Evolutionary conservation across 64 coral and sea anemone species (phyloP), one percentile per base, ranked within the genome.

Genomic region (Platygyra sinensis): DNA sequence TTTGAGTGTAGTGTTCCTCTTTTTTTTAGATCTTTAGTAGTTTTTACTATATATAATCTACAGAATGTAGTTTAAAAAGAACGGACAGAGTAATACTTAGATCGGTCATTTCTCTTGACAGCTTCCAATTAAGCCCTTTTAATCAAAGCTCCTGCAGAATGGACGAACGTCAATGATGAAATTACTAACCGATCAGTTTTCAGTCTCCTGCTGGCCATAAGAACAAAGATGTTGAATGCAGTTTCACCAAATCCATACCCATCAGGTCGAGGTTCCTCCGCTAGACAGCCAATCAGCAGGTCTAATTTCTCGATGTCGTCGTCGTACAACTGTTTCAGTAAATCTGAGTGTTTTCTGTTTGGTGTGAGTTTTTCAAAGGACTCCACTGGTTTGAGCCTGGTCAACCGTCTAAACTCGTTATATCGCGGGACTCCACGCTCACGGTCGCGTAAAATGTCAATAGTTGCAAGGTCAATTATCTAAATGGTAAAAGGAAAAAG

Each of bases 201-300:
- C 17, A 96, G 76, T 62, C 95, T 82, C 60, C 95, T 79, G 55
- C 91, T 94, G 2, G 95, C 95, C 95, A 96, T 96, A 19, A 90
- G 60, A n/a, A 96, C 19, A 85, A 96, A 96, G 36, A 96, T 27
- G n/a, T 90, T 89, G 30, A 96, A 96, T 9, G 92, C 78, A 2
- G 95, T 96, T 73, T 96, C 95, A 28, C 91, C 88, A 91, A 96
- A 96, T 30, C 95, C 95, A 88, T 72, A 96, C 11, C 95, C 95
- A 62, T 60, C 71, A 14, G 94, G 94, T 46, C 82, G 72, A 67
- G 94, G 94, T 60, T 96, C 87, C 63, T 96, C 95, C 12, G 95
- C 95, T 52, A 96, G 84, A 22, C 77, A 93, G 42, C 94, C 94
- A 87, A 96, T 90, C 91, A 96, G 30, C 31, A 96, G 82, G 31